Evolutionary conservation across 2,113 vertebrate genomes (phyloP).

Genomic region (Morone chrysops): DNA sequence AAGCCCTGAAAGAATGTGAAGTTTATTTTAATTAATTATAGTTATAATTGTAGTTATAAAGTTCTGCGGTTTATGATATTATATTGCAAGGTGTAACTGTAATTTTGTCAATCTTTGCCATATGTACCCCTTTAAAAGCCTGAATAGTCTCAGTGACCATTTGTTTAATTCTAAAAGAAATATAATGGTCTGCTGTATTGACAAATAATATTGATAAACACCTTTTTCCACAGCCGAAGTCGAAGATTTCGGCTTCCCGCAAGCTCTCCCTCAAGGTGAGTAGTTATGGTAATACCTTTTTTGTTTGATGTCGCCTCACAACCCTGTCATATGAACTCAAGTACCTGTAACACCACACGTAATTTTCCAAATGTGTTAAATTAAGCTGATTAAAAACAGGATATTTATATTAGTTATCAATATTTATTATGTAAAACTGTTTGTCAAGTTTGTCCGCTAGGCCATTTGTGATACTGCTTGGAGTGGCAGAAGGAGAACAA

Average conservation of each 20-base stretch:
- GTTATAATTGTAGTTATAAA: too few relatives aligned
- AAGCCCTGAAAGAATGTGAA: background rate
- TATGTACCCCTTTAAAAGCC: background rate
- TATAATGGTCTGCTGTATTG: background rate
- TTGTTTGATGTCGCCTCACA: background rate
- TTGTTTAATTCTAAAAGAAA: background rate
- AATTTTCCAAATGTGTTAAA: background rate
- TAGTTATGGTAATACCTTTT: background rate
- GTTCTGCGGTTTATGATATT: background rate
- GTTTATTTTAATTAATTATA: too few relatives aligned
- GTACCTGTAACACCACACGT: background rate
- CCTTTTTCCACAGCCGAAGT: constrained; percentile 85
- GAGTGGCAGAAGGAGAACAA: background rate
- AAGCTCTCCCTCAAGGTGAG: constrained; percentile 91
- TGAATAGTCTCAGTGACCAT: background rate
- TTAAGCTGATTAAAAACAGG: background rate
- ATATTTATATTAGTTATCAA: too few relatives aligned
- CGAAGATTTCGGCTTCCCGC: constrained; percentile 92
- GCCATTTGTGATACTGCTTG: background rate
- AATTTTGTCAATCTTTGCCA: background rate
- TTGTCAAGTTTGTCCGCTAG: background rate
- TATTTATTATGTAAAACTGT: too few relatives aligned
- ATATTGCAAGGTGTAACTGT: background rate
- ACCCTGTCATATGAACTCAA: background rate
- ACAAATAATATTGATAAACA: background rate